Conservation (phyloP, 2,888 invertebrate genomes). For the Eugnorisma glareosa region DNA sequence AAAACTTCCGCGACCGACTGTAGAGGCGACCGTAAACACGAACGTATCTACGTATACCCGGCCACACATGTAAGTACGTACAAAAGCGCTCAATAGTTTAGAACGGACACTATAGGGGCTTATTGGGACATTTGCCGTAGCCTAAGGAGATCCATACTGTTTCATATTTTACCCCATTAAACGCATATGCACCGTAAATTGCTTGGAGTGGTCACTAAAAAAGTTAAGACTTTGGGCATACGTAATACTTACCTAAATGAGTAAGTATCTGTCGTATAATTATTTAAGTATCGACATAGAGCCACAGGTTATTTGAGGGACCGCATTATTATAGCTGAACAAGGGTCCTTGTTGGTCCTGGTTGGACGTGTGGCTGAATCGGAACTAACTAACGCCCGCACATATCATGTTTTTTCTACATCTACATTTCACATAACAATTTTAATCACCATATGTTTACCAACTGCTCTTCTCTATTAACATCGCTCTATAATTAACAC, state of each 20-base stretch:
- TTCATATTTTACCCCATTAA: conserved; percentile 65
- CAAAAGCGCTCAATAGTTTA: conserved; percentile 64
- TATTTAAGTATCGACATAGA: not conserved
- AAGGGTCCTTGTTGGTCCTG: too few species aligned
- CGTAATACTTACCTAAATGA: conserved; percentile 20
- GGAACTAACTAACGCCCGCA: not conserved
- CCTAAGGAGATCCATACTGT: conserved; percentile 52
- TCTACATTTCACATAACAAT: not conserved
- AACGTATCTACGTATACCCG: conserved; percentile 60
- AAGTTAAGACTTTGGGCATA: conserved; percentile 53
- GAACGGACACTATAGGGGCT: conserved; percentile 60
- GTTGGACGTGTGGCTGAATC: not conserved
- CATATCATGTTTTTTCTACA: not conserved
- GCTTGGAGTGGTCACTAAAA: conserved; percentile 56
- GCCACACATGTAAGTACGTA: conserved; percentile 48
- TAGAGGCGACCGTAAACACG: conserved; percentile 69
- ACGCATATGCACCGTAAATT: conserved; percentile 57
- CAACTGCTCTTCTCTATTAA: not conserved
- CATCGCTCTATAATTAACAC: not conserved
- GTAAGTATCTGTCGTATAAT: conserved; percentile 27
- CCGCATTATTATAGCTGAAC: not conserved
- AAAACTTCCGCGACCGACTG: conserved; percentile 37
- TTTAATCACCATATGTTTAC: not conserved
- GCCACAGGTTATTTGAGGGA: not conserved
- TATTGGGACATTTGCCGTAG: conserved; percentile 63